Evolutionary conservation across 2,113 vertebrate species (phyloP).

Genomic region (Edolisoma coerulescens): DNA sequence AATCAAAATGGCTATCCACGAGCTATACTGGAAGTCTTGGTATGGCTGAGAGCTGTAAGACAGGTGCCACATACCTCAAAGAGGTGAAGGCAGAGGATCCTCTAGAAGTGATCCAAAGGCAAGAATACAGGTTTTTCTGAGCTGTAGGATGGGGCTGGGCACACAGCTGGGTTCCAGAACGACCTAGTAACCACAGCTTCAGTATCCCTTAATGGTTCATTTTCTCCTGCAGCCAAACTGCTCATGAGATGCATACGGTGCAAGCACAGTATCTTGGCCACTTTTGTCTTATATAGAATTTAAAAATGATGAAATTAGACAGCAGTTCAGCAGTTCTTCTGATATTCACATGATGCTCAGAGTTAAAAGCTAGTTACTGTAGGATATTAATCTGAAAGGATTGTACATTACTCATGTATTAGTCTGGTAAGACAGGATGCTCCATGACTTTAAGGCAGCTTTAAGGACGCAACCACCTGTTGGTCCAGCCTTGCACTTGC

Average conservation of each 20-base stretch:
- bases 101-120: background rate
- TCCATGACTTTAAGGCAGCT: background rate
- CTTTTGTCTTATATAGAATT: background rate
- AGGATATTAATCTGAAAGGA: background rate
- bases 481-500: background rate
- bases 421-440: background rate
- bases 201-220: background rate
- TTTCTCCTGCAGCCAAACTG: background rate
- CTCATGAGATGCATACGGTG: background rate
- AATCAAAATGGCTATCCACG: background rate
- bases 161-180: background rate
- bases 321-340: background rate
- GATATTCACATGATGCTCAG: background rate
- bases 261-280: background rate
- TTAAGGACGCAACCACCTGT: background rate
- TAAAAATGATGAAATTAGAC: background rate
- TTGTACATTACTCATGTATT: background rate
- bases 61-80: background rate
- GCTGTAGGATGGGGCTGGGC: background rate
- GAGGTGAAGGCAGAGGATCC: background rate
- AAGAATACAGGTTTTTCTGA: background rate
- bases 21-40: background rate
- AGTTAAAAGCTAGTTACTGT: background rate
- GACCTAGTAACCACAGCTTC: background rate
- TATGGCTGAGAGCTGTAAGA: background rate